phyloP scores from a whole-genome alignment of 1,140 invertebrate species.

The Eciton burchellii region DNA sequence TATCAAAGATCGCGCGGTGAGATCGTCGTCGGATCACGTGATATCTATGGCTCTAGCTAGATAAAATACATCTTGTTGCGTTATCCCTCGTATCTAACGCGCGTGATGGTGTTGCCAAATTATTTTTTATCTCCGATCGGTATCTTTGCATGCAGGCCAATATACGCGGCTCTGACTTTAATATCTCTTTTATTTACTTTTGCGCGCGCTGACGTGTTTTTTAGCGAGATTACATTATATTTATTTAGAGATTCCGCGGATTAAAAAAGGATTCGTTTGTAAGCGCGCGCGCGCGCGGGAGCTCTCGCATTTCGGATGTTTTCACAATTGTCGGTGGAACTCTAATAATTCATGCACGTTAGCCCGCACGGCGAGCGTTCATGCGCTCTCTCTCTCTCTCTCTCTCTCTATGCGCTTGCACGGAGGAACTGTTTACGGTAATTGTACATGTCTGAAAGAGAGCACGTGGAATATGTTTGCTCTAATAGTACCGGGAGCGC shows the following conservation, averaged over 20 bases:
- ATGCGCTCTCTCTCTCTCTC: slow-evolving; percentile 13
- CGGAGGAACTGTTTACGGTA: slow-evolving; percentile 55
- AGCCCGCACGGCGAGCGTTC: slow-evolving; percentile 29
- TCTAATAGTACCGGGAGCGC: slow-evolving; percentile 56
- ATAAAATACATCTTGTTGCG: no score
- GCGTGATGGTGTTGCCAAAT: no score
- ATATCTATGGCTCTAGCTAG: no score
- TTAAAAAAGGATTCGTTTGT: neutral
- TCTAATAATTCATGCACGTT: slow-evolving; percentile 50
- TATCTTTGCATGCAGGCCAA: neutral
- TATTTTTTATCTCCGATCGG: no score
- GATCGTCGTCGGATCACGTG: slow-evolving; percentile 5
- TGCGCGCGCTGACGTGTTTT: no score
- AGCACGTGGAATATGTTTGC: slow-evolving; percentile 61
- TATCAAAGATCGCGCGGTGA: slow-evolving; percentile 11
- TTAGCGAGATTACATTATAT: neutral
- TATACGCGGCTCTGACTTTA: no score
- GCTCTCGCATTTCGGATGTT: slow-evolving; percentile 25
- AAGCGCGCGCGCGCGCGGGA: neutral
- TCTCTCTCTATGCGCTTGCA: neutral
- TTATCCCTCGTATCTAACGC: no score
- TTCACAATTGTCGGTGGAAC: slow-evolving; percentile 30
- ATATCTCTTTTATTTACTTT: neutral
- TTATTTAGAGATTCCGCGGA: neutral
- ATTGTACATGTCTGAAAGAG: slow-evolving; percentile 52